Evolutionary conservation across 2,888 invertebrate genomes (phyloP).

Genomic region (Deilephila porcellus): DNA sequence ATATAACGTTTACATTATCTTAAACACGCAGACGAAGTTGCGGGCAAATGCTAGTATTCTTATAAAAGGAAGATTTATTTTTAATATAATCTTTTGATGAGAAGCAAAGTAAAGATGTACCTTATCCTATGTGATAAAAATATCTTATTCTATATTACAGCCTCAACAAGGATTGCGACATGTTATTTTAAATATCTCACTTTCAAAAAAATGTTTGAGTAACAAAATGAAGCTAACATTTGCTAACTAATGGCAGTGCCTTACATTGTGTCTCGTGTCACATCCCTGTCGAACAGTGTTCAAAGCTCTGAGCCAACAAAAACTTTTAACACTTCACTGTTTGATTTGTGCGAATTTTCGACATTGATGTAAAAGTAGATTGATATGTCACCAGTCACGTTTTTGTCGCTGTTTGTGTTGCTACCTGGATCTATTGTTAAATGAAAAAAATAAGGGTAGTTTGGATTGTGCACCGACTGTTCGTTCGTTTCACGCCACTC

Average conservation of each 20-base stretch:
- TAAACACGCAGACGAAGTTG: no score
- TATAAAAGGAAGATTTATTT: slow-evolving; percentile 49
- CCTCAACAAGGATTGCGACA: no score
- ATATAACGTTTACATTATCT: no score
- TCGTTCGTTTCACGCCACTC: slow-evolving; percentile 57
- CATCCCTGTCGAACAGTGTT: slow-evolving; percentile 70
- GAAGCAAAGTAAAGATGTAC: no score
- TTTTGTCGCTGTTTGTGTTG: slow-evolving; percentile 81
- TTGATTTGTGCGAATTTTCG: slow-evolving; percentile 82
- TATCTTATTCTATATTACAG: no score
- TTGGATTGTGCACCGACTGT: slow-evolving; percentile 64
- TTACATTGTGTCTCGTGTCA: slow-evolving; percentile 65
- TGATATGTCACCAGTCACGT: slow-evolving; percentile 73
- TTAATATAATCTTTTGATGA: no score
- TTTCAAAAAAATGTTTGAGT: slow-evolving; percentile 55
- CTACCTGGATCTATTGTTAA: slow-evolving; percentile 76
- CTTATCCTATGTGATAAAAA: no score
- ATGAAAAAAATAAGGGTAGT: slow-evolving; percentile 65
- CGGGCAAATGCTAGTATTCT: neutral
- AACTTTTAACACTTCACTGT: slow-evolving; percentile 82
- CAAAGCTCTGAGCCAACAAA: slow-evolving; percentile 72
- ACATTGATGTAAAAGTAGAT: slow-evolving; percentile 76
- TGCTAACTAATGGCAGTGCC: slow-evolving; percentile 77
- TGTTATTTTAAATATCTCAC: no score
- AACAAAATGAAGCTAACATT: slow-evolving; percentile 68